Evolutionary conservation across 1,140 invertebrate species (phyloP).

Genomic region (Pseudomyrmex pallidus): DNA sequence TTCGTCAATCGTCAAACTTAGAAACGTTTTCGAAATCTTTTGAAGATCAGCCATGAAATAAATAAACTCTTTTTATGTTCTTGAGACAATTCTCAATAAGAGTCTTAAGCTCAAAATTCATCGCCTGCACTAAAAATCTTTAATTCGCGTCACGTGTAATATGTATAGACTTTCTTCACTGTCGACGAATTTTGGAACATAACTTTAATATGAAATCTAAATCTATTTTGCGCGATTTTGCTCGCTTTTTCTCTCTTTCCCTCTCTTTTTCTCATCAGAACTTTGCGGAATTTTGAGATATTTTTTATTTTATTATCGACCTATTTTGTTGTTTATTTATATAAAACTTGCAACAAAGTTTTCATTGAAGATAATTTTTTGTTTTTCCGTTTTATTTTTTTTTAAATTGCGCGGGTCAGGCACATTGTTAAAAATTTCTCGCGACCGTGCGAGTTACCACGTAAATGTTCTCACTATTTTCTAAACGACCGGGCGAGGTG

Average conservation of each 20-base stretch:
- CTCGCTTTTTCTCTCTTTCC: too few relatives aligned
- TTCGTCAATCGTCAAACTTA: not conserved
- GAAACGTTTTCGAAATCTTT: too few relatives aligned
- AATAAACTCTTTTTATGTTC: not conserved
- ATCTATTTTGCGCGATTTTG: too few relatives aligned
- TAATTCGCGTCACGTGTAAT: too few relatives aligned
- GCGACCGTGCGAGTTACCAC: not conserved
- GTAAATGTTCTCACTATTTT: not conserved
- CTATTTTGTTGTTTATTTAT: not conserved
- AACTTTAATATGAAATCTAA: too few relatives aligned
- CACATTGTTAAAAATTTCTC: slow-evolving; percentile 24
- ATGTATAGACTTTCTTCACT: too few relatives aligned
- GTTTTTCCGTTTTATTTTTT: not conserved
- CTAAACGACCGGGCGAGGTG: not conserved
- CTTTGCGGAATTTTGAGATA: not conserved
- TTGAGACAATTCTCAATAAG: not conserved
- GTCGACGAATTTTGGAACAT: too few relatives aligned
- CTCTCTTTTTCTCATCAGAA: not conserved
- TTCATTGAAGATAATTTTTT: not conserved
- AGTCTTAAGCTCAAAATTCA: not conserved
- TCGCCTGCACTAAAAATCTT: too few relatives aligned
- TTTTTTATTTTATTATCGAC: not conserved
- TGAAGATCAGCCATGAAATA: not conserved
- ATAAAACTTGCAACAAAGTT: not conserved
- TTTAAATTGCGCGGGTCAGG: not conserved